Base-by-base conservation (phyloP, 2,888 invertebrate genomes). In the Mesopsocus fuscifrons region DNA sequence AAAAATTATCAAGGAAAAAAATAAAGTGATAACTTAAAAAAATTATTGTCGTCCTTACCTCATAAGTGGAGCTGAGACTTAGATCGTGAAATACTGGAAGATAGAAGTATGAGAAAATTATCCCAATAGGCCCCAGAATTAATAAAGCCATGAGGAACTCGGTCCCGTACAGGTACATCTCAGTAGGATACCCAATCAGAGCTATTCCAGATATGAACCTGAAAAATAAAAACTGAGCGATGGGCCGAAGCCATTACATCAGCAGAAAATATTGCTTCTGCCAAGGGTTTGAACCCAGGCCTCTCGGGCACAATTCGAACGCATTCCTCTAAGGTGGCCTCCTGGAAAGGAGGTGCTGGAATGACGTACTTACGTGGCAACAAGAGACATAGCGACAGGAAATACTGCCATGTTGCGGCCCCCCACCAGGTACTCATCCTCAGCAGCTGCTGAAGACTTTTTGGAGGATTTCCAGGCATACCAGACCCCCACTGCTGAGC, bases 341-440 rank as follows among this genome's bases (percentile, higher is more conserved):
- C n/a, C n/a, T n/a, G n/a, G n/a, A n/a, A n/a, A n/a, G n/a, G n/a
- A n/a, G n/a, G n/a, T n/a, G n/a, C n/a, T n/a, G n/a, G n/a, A n/a
- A n/a, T n/a, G n/a, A n/a, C n/a, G 11, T 26, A 49, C 56, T 58
- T 57, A 79, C 80, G 79, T 85, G 42, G 88, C 87, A 46, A 88
- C 75, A 23, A 89, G 67, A 1, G 87, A 87, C 69, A 88, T 70
- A 23, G 84, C 71, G 43, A 88, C 77, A 3, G 88, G 88, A 56
- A 88, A 66, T 16, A 77, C 73, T 54, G 75, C 71, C 83, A 88
- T 83, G 53, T 75, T 76, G 51, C 84, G 68, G 43, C 81, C 80
- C 17, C 84, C 87, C 44, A 87, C 73, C 41, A 88, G 67, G 55
- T 87, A 85, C 44, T 68, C 67, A 55, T 79, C 78, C 56, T 73